A percentile compares a stretch with the other conserved stretches of the same genome.
These are phyloP conservation scores for Tetragnatha versicolor DNA, from an alignment of 1,140 invertebrate species.

Conservation along the genomic window DNA sequence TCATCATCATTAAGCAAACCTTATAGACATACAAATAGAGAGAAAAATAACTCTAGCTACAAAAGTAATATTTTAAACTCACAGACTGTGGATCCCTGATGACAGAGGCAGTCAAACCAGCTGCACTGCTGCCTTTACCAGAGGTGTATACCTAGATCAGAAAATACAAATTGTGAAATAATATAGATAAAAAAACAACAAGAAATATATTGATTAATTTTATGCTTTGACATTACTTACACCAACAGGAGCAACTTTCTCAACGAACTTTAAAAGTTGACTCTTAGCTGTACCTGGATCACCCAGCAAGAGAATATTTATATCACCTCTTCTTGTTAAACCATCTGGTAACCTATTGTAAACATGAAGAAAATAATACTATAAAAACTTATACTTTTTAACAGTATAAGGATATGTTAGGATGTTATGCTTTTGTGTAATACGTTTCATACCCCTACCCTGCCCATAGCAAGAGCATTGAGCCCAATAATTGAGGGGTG, in stretches of 20 bases:
- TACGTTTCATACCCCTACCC: too few species aligned
- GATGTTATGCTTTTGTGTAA: too few species aligned
- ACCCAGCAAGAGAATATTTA: slow-evolving; percentile 94
- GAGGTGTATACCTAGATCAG: slow-evolving; percentile 85
- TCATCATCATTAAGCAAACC: slow-evolving; percentile 54
- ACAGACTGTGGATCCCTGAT: slow-evolving; percentile 90
- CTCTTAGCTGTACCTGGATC: slow-evolving; percentile 99
- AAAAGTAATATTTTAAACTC: slow-evolving; percentile 60
- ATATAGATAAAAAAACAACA: background rate
- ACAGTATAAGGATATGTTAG: too few species aligned
- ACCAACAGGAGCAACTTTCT: slow-evolving; percentile 92
- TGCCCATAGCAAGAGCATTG: too few species aligned
- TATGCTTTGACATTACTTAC: slow-evolving; percentile 64
- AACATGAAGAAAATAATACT: too few species aligned
- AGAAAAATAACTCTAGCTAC: background rate
- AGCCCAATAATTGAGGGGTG: too few species aligned
- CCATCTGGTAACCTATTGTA: slow-evolving; percentile 94
- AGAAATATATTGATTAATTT: too few species aligned
- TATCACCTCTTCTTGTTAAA: slow-evolving; percentile 92
- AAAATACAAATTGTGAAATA: background rate
- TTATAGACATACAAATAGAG: background rate
- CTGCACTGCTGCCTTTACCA: slow-evolving; percentile 98
- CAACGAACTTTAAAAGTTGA: slow-evolving; percentile 97
- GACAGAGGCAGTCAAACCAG: slow-evolving; percentile 97
- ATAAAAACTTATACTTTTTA: too few species aligned